Conservation (phyloP, 2,888 invertebrate genomes). For the Drosophila algonquin region DNA sequence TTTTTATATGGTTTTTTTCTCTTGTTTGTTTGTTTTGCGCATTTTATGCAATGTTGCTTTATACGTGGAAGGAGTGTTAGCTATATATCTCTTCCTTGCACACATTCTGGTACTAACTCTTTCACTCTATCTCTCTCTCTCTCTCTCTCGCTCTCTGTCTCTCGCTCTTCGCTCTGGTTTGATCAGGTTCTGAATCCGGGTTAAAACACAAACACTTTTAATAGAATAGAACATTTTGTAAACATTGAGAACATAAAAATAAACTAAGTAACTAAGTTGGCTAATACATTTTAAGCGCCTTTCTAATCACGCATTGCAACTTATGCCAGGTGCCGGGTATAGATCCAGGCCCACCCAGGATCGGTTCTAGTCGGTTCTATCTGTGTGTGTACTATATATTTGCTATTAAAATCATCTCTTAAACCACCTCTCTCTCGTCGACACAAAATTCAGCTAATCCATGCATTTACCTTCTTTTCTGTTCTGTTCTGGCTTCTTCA, state of each 20-base stretch:
- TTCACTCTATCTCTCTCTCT: conserved; percentile 9
- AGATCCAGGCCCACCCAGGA: conserved; percentile 21
- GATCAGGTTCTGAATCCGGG: conserved; percentile 10
- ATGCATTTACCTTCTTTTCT: conserved; percentile 26
- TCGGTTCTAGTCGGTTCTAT: conserved; percentile 29
- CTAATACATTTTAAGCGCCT: conserved; percentile 53
- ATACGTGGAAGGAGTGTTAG: conserved; percentile 78
- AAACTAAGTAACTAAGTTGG: conserved; percentile 52
- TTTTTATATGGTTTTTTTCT: conserved; percentile 18
- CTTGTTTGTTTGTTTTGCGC: conserved; percentile 66
- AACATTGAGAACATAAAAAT: conserved; percentile 37
- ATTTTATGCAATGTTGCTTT: conserved; percentile 81
- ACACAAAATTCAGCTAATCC: conserved; percentile 65
- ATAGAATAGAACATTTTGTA: conserved; percentile 35
- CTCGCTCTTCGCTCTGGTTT: conserved; percentile 9
- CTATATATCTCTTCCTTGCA: conserved; percentile 44
- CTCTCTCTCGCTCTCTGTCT: conserved; percentile 20
- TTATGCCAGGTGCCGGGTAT: conserved; percentile 17
- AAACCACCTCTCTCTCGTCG: conserved; percentile 17
- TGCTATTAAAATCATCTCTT: conserved; percentile 39
- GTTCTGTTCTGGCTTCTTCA: conserved; percentile 12
- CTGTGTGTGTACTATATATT: conserved; percentile 26
- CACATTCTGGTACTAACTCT: conserved; percentile 25
- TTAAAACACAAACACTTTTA: conserved; percentile 45
- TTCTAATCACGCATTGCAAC: conserved; percentile 48